Percentiles rank a stretch among this genome's conserved stretches.
phyloP scores from a whole-genome alignment of 2,797 vertebrate genomes.

The Todus mexicanus region DNA sequence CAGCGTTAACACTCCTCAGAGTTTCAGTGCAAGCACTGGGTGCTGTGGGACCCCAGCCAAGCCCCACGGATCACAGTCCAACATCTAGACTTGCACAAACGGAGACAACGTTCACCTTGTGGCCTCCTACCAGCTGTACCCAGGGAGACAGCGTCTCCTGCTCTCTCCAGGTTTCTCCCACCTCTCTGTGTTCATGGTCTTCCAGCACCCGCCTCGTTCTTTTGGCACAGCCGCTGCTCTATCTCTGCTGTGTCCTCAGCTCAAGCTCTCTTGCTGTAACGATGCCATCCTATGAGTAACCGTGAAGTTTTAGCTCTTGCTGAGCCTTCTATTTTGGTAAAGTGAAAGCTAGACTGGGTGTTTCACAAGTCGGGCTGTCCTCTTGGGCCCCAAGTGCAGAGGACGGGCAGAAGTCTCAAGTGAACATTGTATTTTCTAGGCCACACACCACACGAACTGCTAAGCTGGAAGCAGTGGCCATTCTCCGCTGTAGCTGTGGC shows the following conservation, averaged over 20 bases:
- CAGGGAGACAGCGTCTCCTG: neutral
- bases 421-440: neutral
- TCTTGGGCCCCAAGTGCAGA: neutral
- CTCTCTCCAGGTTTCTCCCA: neutral
- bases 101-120: rapidly evolving
- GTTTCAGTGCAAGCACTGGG: neutral
- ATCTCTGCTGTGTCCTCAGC: neutral
- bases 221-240: neutral
- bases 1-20: neutral
- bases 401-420: neutral
- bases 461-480: neutral
- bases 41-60: neutral
- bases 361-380: neutral
- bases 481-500: neutral
- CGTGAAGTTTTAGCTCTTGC: neutral
- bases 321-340: neutral
- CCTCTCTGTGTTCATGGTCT: neutral
- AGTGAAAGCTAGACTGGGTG: neutral
- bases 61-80: neutral
- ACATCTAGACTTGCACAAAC: neutral
- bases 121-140: neutral
- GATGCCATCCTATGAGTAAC: neutral
- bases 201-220: neutral
- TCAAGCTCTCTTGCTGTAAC: neutral
- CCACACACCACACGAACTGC: neutral